These are phyloP conservation scores for Hydrozoanthus gracilis DNA, from an alignment of 92 coral and sea anemone species.

Conservation along the genomic window DNA sequence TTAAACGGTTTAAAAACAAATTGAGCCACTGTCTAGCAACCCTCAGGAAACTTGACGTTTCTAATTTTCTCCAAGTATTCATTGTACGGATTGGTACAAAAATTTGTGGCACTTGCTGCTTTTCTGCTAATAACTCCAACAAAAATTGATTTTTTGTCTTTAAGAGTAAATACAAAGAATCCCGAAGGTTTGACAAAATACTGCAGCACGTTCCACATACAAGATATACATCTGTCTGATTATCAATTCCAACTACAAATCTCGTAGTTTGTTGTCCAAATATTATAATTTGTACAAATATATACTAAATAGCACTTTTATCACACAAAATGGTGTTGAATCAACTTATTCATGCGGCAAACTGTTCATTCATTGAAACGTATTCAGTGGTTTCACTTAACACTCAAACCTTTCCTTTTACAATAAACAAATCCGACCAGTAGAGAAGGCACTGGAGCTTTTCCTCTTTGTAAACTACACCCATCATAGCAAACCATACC, in stretches of 20 bases:
- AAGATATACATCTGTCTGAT: background rate
- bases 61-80: background rate
- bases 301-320: background rate
- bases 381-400: background rate
- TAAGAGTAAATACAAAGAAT: background rate
- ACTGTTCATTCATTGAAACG: no score
- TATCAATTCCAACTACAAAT: background rate
- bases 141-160: background rate
- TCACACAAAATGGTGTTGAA: no score
- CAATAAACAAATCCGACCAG: background rate
- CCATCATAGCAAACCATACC: no score
- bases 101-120: background rate
- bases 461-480: no score
- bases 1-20: no score
- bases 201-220: background rate
- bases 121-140: background rate
- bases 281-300: background rate
- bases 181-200: background rate
- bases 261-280: background rate
- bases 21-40: no score
- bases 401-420: background rate
- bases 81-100: background rate
- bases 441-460: no score
- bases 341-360: no score
- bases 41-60: background rate